phyloP scores from a whole-genome alignment of 2,888 invertebrate species.

The Trichacis sp. region DNA sequence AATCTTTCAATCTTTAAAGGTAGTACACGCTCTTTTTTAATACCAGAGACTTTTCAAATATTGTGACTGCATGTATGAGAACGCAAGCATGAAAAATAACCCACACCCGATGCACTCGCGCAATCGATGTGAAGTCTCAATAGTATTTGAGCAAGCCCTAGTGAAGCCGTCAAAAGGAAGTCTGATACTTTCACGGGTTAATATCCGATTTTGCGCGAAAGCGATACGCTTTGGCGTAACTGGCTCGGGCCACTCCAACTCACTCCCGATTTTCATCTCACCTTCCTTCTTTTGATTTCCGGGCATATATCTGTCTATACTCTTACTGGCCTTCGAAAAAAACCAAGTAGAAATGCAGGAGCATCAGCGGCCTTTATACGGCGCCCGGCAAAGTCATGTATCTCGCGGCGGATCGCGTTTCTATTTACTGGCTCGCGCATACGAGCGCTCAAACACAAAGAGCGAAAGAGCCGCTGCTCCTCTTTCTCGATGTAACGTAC shows the following conservation, averaged over 20 bases:
- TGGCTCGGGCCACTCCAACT: not conserved
- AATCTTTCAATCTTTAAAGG: too few species aligned
- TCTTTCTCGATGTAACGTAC: conserved; percentile 12
- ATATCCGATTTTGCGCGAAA: conserved; percentile 5
- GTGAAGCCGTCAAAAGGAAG: conserved; percentile 2
- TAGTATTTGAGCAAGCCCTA: not conserved
- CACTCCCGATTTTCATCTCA: conserved; percentile 9
- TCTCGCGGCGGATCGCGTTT: conserved; percentile 16
- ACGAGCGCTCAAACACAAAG: conserved; percentile 33
- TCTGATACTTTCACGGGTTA: not conserved
- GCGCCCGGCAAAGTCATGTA: conserved; percentile 6
- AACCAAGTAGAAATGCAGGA: not conserved
- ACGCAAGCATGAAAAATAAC: too few species aligned
- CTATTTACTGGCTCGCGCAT: conserved; percentile 24
- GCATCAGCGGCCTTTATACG: conserved; percentile 6
- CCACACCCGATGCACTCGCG: not conserved
- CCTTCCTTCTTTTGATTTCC: conserved; percentile 10
- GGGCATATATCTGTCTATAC: conserved; percentile 2
- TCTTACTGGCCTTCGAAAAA: conserved; percentile 10
- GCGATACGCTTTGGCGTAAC: conserved; percentile 4
- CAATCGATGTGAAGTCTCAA: not conserved
- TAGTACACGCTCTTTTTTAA: not conserved
- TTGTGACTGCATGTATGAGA: not conserved
- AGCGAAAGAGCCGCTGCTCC: conserved; percentile 28
- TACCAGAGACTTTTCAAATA: not conserved